Percentiles rank a stretch among this genome's conserved stretches.
Conservation (phyloP, 2,797 vertebrate species). For the Leptatherina wallacei region DNA sequence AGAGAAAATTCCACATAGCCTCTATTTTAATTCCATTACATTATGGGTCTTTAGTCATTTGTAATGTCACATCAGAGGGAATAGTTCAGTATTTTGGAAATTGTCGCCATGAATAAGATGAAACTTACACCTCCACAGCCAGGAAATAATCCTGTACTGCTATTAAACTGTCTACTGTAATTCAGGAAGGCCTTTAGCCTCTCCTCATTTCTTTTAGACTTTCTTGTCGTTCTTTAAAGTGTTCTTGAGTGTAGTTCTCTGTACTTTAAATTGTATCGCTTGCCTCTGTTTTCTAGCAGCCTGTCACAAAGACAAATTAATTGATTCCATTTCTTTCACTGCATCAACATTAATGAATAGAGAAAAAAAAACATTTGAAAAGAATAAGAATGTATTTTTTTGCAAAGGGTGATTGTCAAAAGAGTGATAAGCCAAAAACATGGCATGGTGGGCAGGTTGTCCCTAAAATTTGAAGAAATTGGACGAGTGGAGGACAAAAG, state of each 20-base stretch:
- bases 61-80: not conserved
- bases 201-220: not conserved
- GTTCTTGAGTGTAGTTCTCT: not conserved
- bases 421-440: no score
- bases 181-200: not conserved
- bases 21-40: not conserved
- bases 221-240: not conserved
- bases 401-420: no score
- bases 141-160: not conserved
- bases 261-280: no score
- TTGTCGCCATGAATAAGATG: slow-evolving; percentile 4
- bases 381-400: no score
- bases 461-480: not conserved
- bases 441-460: not conserved
- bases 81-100: not conserved
- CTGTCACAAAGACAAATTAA: not conserved
- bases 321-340: not conserved
- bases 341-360: not conserved
- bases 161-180: not conserved
- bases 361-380: no score
- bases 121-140: not conserved
- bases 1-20: not conserved
- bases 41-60: not conserved
- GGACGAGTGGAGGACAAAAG: not conserved
- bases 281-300: not conserved